phyloP scores from a whole-genome alignment of 2,797 vertebrate species.

The Onychomys arenicola region DNA sequence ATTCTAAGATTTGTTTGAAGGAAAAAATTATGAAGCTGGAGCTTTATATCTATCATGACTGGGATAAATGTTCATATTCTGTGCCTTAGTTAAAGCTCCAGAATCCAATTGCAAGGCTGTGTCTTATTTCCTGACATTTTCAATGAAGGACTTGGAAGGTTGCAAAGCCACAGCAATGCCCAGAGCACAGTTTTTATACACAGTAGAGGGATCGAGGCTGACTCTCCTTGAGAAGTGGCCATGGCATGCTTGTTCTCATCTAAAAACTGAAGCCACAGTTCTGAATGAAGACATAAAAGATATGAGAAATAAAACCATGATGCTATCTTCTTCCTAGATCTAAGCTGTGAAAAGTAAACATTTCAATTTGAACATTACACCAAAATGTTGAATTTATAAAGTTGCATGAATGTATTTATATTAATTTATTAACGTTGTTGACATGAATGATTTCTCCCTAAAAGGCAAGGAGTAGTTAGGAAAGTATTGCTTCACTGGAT shows the following conservation, averaged over 20 bases:
- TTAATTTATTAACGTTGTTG: slow-evolving; percentile 19
- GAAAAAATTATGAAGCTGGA: background rate
- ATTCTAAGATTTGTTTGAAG: background rate
- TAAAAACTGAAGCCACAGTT: slow-evolving; percentile 27
- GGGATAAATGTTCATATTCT: background rate
- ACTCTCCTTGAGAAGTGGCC: background rate
- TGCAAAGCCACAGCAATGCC: background rate
- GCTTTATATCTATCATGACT: background rate
- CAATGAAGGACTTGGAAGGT: background rate
- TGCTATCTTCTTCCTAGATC: background rate
- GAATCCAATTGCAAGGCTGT: background rate
- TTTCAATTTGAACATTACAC: background rate
- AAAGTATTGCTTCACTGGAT: background rate
- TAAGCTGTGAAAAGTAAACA: background rate
- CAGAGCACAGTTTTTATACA: background rate
- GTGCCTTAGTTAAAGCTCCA: background rate
- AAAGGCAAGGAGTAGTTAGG: background rate
- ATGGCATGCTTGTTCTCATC: background rate
- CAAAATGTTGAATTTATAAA: background rate
- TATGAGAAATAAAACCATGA: background rate
- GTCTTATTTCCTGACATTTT: background rate
- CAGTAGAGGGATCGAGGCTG: background rate
- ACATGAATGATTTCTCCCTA: background rate
- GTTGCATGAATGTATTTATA: background rate
- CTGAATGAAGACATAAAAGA: background rate